Evolutionary conservation across 2,888 invertebrate species (phyloP), one percentile per base, ranked within the genome.

Genomic region (Chaetoderma sp.): DNA sequence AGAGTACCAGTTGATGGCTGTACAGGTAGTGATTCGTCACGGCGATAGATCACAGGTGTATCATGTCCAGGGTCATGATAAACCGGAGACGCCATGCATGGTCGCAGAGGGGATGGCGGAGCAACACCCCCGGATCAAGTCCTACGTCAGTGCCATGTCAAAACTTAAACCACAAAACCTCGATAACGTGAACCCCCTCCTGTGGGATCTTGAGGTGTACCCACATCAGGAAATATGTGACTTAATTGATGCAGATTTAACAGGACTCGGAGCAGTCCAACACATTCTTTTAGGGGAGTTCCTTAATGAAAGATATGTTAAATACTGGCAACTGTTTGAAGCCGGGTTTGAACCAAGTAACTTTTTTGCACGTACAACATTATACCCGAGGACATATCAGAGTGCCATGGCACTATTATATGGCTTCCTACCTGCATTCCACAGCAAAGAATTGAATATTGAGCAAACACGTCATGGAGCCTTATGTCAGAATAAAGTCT

Each of bases 11-110:
- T 70, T 84, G n/a, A 56, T 70, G 45, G 67, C 76, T 23, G 81
- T 81, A 1, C 78, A 82, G 44, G 71, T 82, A 3, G 68, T 95
- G 54, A 92, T 94, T 4, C 89, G 96, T 18, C 96, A 96, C 83
- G 96, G 96, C 0, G 96, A 96, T 84, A 89, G 96, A 55, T 94
- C 95, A 0, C 94, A 96, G 0, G 88, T 96, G 70, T 92, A 93
- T 10, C 93, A 94, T 81, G 90, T 96, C 1, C 90, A 92, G 59
- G 93, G 92, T 65, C 92, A 94, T 28, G 52, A 63, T 6, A 63
- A 64, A 42, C n/a, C n/a, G n/a, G 90, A 90, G 60, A 89, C 95
- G 21, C 92, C 94, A 70, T 96, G 96, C 84, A 92, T 92, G 44
- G 76, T 72, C 52, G 66, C 71, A 32, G 52, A 68, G 45, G 27